Conservation (phyloP, 2,888 invertebrate genomes). For the Spisula solida region DNA sequence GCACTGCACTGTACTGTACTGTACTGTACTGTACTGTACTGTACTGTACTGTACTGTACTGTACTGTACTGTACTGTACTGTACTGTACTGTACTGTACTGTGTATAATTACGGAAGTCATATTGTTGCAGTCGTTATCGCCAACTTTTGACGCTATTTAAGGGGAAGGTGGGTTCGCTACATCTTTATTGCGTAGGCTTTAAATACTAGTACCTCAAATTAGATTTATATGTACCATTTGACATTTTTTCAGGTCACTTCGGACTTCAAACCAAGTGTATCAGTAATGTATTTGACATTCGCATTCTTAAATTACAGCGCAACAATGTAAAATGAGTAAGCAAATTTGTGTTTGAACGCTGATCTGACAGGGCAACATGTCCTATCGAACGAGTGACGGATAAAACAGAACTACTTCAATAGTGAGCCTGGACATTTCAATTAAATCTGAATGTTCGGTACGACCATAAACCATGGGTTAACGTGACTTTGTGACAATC, state of each 20-base stretch:
- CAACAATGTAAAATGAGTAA: constrained; percentile 8
- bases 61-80: too few species aligned
- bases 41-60: too few species aligned
- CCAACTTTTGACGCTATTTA: too few species aligned
- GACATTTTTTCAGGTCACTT: not conserved
- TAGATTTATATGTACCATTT: too few species aligned
- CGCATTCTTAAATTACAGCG: not conserved
- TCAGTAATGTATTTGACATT: not conserved
- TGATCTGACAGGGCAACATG: not conserved
- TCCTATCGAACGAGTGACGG: not conserved
- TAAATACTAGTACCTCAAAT: too few species aligned
- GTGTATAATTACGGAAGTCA: too few species aligned
- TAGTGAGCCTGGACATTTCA: not conserved
- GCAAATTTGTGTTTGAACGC: not conserved
- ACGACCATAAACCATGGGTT: not conserved
- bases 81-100: too few species aligned
- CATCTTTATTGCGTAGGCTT: too few species aligned
- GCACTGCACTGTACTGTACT: too few species aligned
- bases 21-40: too few species aligned
- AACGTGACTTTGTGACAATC: not conserved
- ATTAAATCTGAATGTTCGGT: not conserved
- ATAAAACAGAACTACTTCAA: not conserved
- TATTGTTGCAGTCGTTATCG: too few species aligned
- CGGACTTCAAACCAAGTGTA: not conserved
- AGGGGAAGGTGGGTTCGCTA: too few species aligned